Conservation (phyloP, 1,140 invertebrate genomes). For the Aphaenogaster rudis region DNA sequence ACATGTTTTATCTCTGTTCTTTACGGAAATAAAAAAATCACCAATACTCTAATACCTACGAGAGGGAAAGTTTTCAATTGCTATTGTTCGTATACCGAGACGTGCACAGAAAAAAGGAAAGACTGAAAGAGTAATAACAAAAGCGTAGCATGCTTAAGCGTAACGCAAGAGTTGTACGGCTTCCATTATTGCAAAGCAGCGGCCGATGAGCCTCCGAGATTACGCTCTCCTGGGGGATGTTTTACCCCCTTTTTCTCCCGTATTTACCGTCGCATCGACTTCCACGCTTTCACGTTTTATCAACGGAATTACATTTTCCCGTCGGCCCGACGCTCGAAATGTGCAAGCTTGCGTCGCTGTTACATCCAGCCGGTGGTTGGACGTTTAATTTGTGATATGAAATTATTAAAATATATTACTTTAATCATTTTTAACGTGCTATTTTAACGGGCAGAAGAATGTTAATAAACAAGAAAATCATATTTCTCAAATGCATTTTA, state of each 20-base stretch:
- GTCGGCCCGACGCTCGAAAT: slow-evolving; percentile 44
- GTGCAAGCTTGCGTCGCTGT: background rate
- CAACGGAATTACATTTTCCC: slow-evolving; percentile 80
- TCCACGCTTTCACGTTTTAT: slow-evolving; percentile 74
- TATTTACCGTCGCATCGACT: slow-evolving; percentile 57
- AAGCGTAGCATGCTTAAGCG: slow-evolving; percentile 62
- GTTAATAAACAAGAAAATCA: background rate
- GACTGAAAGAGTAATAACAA: slow-evolving; percentile 12
- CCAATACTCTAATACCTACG: background rate
- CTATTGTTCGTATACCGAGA: background rate
- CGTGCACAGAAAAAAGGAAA: background rate
- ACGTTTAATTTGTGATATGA: slow-evolving; percentile 14
- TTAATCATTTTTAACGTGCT: background rate
- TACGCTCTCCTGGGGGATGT: slow-evolving; percentile 59
- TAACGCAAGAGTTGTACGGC: slow-evolving; percentile 63
- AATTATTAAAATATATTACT: slow-evolving; percentile 11
- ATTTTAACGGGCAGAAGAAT: background rate
- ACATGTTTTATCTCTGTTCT: background rate
- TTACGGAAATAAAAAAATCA: background rate
- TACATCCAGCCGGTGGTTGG: slow-evolving; percentile 2
- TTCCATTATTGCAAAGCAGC: slow-evolving; percentile 74
- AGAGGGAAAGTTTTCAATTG: slow-evolving; percentile 25
- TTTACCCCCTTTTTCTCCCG: slow-evolving; percentile 5
- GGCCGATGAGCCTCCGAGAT: slow-evolving; percentile 72
- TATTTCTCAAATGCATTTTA: background rate